Evolutionary conservation across 1,140 invertebrate species (phyloP).

Genomic region (Bicyclus anynana): DNA sequence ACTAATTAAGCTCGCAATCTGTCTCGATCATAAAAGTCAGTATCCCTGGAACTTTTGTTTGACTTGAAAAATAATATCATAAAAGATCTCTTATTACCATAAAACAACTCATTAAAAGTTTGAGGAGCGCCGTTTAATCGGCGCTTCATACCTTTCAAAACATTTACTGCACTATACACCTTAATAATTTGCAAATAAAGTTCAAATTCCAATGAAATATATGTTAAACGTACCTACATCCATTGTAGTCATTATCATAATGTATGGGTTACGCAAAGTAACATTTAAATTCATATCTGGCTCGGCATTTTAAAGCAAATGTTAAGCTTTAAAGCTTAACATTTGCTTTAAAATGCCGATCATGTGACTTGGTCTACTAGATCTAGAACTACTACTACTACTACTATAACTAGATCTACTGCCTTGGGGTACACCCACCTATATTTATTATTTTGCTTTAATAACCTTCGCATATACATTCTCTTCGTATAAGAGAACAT

Average conservation of each 20-base stretch:
- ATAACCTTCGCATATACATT: no score
- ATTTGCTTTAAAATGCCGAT: no score
- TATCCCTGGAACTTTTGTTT: background rate
- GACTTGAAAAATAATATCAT: background rate
- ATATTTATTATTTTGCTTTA: no score
- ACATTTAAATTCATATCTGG: conserved; percentile 2
- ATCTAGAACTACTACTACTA: no score
- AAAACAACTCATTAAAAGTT: conserved; percentile 5
- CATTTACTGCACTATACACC: background rate
- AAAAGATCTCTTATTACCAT: background rate
- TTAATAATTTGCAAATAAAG: background rate
- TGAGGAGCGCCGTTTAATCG: background rate
- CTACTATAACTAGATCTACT: no score
- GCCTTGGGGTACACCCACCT: no score
- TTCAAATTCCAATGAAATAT: background rate
- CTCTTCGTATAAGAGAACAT: no score
- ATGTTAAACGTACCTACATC: background rate
- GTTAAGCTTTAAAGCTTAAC: background rate
- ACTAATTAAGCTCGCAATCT: background rate
- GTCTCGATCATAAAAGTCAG: background rate
- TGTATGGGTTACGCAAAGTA: background rate
- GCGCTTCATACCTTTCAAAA: background rate
- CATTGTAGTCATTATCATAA: background rate
- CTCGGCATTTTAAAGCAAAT: background rate
- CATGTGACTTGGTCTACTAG: no score